A percentile compares a stretch with the other conserved stretches of the same genome.
Conservation (phyloP, 2,797 vertebrate species). For the Eulemur albifrons region DNA sequence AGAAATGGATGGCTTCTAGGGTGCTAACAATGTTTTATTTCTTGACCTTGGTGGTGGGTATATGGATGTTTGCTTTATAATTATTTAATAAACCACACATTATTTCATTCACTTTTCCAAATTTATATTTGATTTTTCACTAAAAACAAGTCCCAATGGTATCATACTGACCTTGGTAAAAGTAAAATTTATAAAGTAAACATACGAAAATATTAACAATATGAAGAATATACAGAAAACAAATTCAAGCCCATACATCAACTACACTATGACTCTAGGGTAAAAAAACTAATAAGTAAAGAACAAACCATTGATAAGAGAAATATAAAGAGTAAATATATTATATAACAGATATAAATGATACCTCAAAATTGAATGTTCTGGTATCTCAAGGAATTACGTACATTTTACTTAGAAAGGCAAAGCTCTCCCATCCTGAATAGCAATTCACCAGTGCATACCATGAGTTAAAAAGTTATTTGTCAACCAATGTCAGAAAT, state of each 20-base stretch:
- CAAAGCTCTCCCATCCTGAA: not conserved
- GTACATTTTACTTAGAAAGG: not conserved
- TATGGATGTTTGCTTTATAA: not conserved
- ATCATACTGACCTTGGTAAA: not conserved
- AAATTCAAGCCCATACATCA: not conserved
- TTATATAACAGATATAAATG: not conserved
- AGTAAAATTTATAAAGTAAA: not conserved
- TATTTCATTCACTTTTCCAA: not conserved
- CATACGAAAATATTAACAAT: not conserved
- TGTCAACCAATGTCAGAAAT: slow-evolving; percentile 7
- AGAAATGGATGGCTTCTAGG: not conserved
- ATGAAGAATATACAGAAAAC: not conserved
- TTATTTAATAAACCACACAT: not conserved
- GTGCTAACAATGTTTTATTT: not conserved
- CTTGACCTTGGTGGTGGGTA: not conserved
- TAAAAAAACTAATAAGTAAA: not conserved
- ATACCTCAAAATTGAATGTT: not conserved
- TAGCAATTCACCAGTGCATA: not conserved
- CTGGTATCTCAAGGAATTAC: not conserved
- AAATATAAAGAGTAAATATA: not conserved
- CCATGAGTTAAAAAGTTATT: not conserved
- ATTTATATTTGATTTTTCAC: not conserved
- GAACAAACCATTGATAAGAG: not conserved
- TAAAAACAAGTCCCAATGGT: not conserved
- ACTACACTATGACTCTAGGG: not conserved